Conservation (phyloP, 2,888 invertebrate genomes). For the Melieria picta region DNA sequence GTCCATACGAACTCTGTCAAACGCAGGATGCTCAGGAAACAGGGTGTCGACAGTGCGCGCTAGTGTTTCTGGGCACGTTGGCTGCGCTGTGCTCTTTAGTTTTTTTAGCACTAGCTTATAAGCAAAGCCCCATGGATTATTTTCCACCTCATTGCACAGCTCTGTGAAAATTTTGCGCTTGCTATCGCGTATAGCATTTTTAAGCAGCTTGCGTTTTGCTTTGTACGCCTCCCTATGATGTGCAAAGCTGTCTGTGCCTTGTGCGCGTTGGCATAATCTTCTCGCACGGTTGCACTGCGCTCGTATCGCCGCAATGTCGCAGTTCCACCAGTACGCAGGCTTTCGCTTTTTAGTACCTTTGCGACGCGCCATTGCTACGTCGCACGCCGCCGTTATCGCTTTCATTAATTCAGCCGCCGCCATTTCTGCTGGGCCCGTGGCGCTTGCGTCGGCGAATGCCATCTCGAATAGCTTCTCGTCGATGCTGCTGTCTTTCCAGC, state of each 20-base stretch:
- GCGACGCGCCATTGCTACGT: neutral
- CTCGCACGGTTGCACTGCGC: neutral
- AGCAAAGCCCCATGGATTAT: neutral
- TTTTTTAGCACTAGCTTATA: neutral
- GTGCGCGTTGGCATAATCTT: neutral
- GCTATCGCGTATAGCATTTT: neutral
- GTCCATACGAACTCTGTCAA: neutral
- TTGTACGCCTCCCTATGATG: neutral
- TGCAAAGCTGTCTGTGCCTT: neutral
- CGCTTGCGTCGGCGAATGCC: neutral
- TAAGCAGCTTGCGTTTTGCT: neutral
- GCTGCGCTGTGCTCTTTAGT: neutral
- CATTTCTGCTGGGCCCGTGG: neutral
- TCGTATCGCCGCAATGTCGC: neutral
- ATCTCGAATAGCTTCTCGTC: neutral
- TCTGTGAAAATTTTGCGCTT: neutral
- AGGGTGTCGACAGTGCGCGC: neutral
- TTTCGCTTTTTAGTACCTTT: neutral
- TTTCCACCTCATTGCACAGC: neutral
- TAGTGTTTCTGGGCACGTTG: neutral
- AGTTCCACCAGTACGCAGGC: conserved; percentile 5
- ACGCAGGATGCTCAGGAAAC: neutral
- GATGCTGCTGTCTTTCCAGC: neutral
- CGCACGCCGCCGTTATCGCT: neutral
- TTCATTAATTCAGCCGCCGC: neutral